These are phyloP conservation scores for Dicaeum eximium DNA, from an alignment of 2,113 vertebrate species.

Conservation along the genomic window DNA sequence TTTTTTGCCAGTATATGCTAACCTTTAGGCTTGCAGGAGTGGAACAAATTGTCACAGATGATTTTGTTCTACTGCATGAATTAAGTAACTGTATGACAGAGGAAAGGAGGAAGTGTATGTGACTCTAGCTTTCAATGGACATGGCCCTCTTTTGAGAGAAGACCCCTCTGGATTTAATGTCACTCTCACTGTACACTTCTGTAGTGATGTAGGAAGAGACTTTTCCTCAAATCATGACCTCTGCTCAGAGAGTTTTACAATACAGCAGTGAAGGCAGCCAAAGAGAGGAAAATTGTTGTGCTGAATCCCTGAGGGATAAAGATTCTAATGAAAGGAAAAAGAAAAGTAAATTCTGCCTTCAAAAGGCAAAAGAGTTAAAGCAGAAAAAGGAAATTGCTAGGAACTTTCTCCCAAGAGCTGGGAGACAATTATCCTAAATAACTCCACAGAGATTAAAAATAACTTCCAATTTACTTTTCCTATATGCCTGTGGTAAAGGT, in stretches of 20 bases:
- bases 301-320: not conserved
- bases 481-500: not conserved
- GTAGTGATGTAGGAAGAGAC: not conserved
- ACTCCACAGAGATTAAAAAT: conserved; percentile 33
- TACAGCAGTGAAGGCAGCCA: not conserved
- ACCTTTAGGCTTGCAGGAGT: not conserved
- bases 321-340: not conserved
- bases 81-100: not conserved
- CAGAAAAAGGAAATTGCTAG: not conserved
- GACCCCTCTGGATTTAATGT: not conserved
- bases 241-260: not conserved
- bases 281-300: not conserved
- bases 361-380: not conserved
- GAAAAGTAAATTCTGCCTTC: not conserved
- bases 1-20: not conserved
- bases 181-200: not conserved
- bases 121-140: not conserved
- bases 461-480: conserved; percentile 21
- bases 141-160: not conserved
- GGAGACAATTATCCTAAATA: not conserved
- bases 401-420: not conserved
- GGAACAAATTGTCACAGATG: not conserved
- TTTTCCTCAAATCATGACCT: not conserved
- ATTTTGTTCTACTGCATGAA: not conserved
- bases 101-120: not conserved